Percentiles rank a stretch among this genome's conserved stretches.
Evolutionary conservation across 2,888 invertebrate species (phyloP).

Genomic region (Ferrisia virgata): DNA sequence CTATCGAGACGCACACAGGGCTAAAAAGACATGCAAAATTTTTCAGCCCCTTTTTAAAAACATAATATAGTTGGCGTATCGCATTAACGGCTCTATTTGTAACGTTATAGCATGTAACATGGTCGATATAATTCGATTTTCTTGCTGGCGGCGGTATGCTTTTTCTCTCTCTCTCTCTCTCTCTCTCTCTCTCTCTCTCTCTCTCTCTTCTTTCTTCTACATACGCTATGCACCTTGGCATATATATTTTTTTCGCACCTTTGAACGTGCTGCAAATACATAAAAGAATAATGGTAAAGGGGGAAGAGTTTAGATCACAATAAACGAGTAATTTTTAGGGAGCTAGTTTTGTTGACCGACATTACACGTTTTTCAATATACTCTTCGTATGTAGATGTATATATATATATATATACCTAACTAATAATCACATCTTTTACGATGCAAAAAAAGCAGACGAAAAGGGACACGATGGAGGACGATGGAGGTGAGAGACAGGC

Average conservation of each 20-base stretch:
- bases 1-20: background rate
- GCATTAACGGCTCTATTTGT: conserved; percentile 35
- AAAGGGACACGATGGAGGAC: background rate
- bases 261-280: too few relatives aligned
- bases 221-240: background rate
- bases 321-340: background rate
- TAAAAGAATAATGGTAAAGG: too few relatives aligned
- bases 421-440: background rate
- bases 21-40: conserved; percentile 39
- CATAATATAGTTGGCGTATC: conserved; percentile 34
- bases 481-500: background rate
- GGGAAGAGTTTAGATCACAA: background rate
- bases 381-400: too few relatives aligned
- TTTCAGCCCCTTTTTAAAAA: conserved; percentile 1
- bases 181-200: background rate
- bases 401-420: too few relatives aligned
- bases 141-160: background rate
- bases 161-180: background rate
- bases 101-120: conserved; percentile 6
- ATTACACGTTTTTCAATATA: too few relatives aligned
- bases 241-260: too few relatives aligned
- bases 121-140: conserved; percentile 17
- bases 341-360: background rate
- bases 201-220: background rate
- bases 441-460: too few relatives aligned